These are phyloP conservation scores for Silurus lanzhouensis DNA, from an alignment of 2,797 vertebrate genomes.

Conservation along the genomic window DNA sequence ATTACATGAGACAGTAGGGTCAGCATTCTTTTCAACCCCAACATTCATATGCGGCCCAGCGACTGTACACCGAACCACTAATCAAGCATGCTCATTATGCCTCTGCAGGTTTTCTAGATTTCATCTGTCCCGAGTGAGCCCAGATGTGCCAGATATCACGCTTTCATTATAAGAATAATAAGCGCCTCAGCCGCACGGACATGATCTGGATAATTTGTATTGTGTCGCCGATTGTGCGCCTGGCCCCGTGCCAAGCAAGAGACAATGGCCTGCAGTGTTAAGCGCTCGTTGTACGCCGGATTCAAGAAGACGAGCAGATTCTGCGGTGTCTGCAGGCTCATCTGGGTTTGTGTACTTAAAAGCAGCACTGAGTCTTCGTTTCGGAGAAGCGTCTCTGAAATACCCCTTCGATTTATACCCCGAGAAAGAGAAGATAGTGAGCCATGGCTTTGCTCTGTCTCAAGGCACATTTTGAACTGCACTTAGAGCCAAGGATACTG, in stretches of 20 bases:
- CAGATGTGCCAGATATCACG: conserved; percentile 55
- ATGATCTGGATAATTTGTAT: conserved; percentile 46
- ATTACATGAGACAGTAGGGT: background rate
- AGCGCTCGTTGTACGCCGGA: background rate
- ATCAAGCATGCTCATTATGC: conserved; percentile 6
- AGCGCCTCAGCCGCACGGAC: conserved; percentile 42
- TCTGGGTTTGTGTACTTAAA: background rate
- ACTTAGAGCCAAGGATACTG: background rate
- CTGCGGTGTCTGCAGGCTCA: background rate
- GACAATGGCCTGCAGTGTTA: background rate
- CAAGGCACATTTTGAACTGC: background rate
- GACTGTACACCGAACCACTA: conserved; percentile 13
- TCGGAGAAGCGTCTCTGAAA: conserved; percentile 4
- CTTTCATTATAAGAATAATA: conserved; percentile 64
- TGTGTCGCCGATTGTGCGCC: background rate
- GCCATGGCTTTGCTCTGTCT: background rate
- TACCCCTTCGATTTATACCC: background rate
- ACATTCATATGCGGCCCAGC: background rate
- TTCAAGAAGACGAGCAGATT: background rate
- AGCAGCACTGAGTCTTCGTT: background rate
- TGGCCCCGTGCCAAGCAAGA: background rate
- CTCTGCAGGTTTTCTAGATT: background rate
- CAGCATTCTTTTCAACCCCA: background rate
- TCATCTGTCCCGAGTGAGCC: background rate
- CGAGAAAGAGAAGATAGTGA: background rate